Conservation (phyloP, 2,888 invertebrate species). For the Pyrgus malvae region DNA sequence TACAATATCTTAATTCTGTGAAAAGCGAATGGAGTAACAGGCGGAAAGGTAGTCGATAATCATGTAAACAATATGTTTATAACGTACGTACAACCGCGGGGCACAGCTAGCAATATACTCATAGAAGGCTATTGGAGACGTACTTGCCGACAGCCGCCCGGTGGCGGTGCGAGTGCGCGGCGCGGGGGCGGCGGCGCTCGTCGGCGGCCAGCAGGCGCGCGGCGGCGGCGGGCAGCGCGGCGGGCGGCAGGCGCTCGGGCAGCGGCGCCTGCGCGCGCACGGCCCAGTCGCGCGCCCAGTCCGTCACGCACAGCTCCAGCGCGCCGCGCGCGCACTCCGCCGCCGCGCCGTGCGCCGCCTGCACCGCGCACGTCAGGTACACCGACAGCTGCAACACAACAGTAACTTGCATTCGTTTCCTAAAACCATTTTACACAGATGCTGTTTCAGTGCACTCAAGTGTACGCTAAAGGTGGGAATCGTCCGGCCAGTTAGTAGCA, state of each 20-base stretch:
- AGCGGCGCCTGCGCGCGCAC: constrained; percentile 55
- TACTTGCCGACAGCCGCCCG: constrained; percentile 32
- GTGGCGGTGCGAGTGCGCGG: constrained; percentile 34
- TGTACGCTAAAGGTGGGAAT: too few relatives aligned
- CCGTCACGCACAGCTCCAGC: constrained; percentile 64
- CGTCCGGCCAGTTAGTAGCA: too few relatives aligned
- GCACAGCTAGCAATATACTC: too few relatives aligned
- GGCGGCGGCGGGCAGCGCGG: constrained; percentile 39
- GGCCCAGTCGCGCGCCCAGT: constrained; percentile 75
- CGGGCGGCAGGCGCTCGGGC: constrained; percentile 39
- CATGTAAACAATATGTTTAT: too few relatives aligned
- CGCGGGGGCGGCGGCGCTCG: constrained; percentile 50
- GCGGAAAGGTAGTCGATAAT: too few relatives aligned
- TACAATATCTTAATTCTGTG: too few relatives aligned
- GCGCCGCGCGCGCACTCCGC: constrained; percentile 44
- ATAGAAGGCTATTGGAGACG: too few relatives aligned
- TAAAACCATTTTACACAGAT: too few relatives aligned
- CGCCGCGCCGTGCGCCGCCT: constrained; percentile 51
- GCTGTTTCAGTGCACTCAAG: too few relatives aligned
- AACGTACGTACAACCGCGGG: too few relatives aligned
- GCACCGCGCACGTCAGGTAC: constrained; percentile 60
- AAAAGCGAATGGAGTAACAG: too few relatives aligned
- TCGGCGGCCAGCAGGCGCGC: constrained; percentile 50
- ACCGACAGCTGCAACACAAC: constrained; percentile 54
- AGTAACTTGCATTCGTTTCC: too few relatives aligned